Conservation (phyloP, 2,888 invertebrate genomes). For the Colostygia pectinataria region DNA sequence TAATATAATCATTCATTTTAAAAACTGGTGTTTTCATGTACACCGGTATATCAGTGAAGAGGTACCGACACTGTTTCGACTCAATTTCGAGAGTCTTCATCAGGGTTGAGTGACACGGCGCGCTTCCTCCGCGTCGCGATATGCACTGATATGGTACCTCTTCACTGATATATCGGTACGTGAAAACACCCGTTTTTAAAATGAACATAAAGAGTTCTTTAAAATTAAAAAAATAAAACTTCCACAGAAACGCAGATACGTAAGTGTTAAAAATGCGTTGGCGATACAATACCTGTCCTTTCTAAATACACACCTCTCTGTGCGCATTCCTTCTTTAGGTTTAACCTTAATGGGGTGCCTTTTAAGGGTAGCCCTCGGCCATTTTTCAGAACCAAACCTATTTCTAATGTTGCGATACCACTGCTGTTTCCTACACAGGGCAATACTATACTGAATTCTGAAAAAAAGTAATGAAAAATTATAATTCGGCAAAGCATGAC, state of each 20-base stretch:
- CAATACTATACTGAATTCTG: slow-evolving; percentile 94
- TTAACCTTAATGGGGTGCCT: slow-evolving; percentile 93
- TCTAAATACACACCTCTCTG: slow-evolving; percentile 93
- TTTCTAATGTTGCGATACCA: slow-evolving; percentile 93
- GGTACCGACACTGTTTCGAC: too few species aligned
- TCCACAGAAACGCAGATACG: slow-evolving; percentile 59
- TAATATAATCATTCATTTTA: too few species aligned
- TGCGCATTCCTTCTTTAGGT: slow-evolving; percentile 96
- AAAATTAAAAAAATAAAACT: too few species aligned
- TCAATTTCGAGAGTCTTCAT: too few species aligned
- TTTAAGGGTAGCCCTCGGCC: slow-evolving; percentile 90
- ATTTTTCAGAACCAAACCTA: slow-evolving; percentile 92
- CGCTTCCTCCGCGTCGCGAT: too few species aligned
- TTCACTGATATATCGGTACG: too few species aligned
- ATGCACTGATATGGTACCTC: too few species aligned
- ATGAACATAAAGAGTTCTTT: too few species aligned
- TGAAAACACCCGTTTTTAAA: too few species aligned
- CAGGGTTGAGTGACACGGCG: too few species aligned
- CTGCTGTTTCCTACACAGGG: slow-evolving; percentile 94
- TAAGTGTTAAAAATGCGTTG: slow-evolving; percentile 84
- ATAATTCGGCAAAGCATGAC: not conserved
- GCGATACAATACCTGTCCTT: slow-evolving; percentile 84
- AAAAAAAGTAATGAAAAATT: slow-evolving; percentile 37
- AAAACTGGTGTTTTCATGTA: too few species aligned
- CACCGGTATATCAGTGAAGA: too few species aligned